Base-by-base conservation (phyloP, 1,140 invertebrate genomes). In the Conus ventricosus region DNA sequence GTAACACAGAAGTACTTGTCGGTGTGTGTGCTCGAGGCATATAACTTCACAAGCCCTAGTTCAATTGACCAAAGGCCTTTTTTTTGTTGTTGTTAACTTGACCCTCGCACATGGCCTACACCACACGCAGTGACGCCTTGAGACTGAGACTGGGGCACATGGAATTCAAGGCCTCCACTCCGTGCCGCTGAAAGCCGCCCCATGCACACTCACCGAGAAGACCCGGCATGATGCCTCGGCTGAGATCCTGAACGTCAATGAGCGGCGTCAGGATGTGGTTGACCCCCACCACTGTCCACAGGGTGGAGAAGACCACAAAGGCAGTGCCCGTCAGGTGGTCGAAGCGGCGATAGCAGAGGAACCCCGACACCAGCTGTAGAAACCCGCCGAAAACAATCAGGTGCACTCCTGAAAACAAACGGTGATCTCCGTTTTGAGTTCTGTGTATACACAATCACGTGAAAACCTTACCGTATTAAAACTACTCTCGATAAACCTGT, bases 301-400 rank as follows among this genome's bases (percentile, higher is more conserved):
- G 87, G 10, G 92, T 87, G 13, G 91, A 87, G 76, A 93, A 93
- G 11, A 93, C 91, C 6, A 90, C 84, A 78, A 93, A 92, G 7
- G 93, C 90, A 23, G 92, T 93, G 20, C 89, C 92, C 4, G 91
- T 92, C 39, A 93, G 88, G 80, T 93, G 93, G 81, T 93, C 93
- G 25, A 87, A 87, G 67, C 91, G 89, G 51, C 93, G 71, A 78
- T 89, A 93, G 63, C 89, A 92, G 85, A 93, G 83, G 20, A 93
- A 83, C 0, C 91, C 91, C 11, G 91, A 89, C 53, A 91, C 85
- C 54, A 93, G 60, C 88, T 93, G 93, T 23, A 93, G 87, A 57
- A 93, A 76, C 13, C 93, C 93, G 15, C 93, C 93, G 51, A 93
- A 90, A 7, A 93, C 54, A 20, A 93, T 92, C 87, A 93, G 89